A percentile compares a stretch with the other conserved stretches of the same genome.
phyloP scores from a whole-genome alignment of 2,113 vertebrate species.

The Mesoclemmys tuberculata region DNA sequence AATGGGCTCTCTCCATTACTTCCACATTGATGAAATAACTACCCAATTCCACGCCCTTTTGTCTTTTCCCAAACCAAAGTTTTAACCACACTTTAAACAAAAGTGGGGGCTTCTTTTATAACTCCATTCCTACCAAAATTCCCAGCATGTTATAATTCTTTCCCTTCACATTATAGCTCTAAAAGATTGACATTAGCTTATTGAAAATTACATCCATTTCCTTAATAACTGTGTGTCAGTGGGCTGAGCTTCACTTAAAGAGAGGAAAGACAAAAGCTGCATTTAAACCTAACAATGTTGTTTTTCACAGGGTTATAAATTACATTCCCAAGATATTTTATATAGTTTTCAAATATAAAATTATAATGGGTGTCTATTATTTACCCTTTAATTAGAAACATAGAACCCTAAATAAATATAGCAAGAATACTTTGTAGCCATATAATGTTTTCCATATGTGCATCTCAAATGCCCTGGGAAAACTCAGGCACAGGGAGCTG shows the following conservation, averaged over 20 bases:
- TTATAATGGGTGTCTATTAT: constrained; percentile 20
- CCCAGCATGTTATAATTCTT: constrained; percentile 53
- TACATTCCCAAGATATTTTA: constrained; percentile 56
- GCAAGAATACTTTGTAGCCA: neutral
- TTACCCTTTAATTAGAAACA: constrained; percentile 57
- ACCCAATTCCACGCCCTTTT: constrained; percentile 63
- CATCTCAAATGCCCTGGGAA: constrained; percentile 47
- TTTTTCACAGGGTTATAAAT: constrained; percentile 44
- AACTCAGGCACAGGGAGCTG: neutral
- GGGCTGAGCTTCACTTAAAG: constrained; percentile 51
- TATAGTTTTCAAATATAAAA: constrained; percentile 37
- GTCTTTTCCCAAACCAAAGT: constrained; percentile 68
- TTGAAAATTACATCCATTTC: constrained; percentile 67
- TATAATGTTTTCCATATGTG: constrained; percentile 26
- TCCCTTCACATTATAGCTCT: constrained; percentile 45
- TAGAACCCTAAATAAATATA: neutral
- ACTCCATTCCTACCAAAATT: constrained; percentile 56
- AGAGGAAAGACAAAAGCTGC: constrained; percentile 34
- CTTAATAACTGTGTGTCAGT: constrained; percentile 42
- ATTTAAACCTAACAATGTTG: constrained; percentile 50
- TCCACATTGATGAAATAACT: constrained; percentile 73
- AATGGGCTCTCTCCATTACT: constrained; percentile 72
- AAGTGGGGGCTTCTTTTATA: constrained; percentile 70
- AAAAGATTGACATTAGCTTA: constrained; percentile 30
- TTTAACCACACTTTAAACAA: constrained; percentile 67